Conservation (phyloP, 2,888 invertebrate genomes). For the Polyommatus iphigenia region DNA sequence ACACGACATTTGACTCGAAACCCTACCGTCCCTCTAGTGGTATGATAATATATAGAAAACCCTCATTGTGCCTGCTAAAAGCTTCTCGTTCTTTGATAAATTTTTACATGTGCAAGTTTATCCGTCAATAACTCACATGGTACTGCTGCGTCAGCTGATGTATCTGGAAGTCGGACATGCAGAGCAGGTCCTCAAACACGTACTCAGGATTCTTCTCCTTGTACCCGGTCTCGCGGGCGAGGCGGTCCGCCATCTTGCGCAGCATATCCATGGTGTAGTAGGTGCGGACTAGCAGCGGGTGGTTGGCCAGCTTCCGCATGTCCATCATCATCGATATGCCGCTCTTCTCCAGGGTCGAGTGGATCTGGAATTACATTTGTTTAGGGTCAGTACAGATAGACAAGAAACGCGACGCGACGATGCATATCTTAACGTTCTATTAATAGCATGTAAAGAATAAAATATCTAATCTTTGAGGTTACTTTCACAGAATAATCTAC, state of each 20-base stretch:
- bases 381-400: no score
- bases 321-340: conserved; percentile 94
- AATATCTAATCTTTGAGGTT: no score
- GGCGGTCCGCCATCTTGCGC: conserved; percentile 83
- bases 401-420: no score
- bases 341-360: conserved; percentile 79
- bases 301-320: conserved; percentile 95
- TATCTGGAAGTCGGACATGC: conserved; percentile 95
- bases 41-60: no score
- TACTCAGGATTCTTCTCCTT: conserved; percentile 89
- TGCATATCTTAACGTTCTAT: no score
- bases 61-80: no score
- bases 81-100: no score
- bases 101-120: no score
- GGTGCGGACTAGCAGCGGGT: conserved; percentile 90
- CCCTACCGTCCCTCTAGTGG: no score
- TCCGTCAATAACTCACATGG: conserved; percentile 64
- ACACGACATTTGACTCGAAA: no score
- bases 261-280: conserved; percentile 84
- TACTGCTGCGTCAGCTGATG: conserved; percentile 87
- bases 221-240: conserved; percentile 84
- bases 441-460: no score
- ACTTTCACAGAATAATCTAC: no score
- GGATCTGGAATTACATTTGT: conserved; percentile 55
- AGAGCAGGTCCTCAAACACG: conserved; percentile 91